Evolutionary conservation across 2,888 invertebrate genomes (phyloP).

Genomic region (Agrotis exclamationis): DNA sequence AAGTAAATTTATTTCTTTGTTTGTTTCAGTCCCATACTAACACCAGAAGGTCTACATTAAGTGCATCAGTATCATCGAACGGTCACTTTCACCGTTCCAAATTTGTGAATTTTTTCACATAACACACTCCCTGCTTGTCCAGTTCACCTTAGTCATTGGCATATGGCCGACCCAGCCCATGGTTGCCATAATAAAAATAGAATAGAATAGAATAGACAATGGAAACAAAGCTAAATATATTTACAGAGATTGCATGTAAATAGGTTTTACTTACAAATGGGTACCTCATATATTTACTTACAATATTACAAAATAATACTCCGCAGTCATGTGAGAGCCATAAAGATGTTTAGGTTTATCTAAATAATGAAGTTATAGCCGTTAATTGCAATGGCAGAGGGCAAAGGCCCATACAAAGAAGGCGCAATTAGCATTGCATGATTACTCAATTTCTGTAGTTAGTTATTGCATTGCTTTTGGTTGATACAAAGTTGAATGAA

Average conservation of each 20-base stretch:
- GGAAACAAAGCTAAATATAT: conserved; percentile 28
- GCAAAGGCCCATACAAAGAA: background rate
- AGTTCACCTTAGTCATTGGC: too few relatives aligned
- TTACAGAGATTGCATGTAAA: conserved; percentile 28
- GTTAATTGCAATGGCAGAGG: background rate
- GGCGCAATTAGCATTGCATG: background rate
- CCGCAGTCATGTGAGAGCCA: background rate
- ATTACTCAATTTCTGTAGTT: background rate
- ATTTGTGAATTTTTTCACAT: too few relatives aligned
- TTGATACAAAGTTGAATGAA: background rate
- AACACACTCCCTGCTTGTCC: too few relatives aligned
- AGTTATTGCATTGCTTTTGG: background rate
- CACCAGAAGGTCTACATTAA: too few relatives aligned
- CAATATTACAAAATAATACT: conserved; percentile 20
- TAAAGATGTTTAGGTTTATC: background rate
- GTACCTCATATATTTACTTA: conserved; percentile 9
- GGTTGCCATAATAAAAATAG: too few relatives aligned
- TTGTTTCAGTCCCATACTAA: too few relatives aligned
- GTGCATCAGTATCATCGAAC: too few relatives aligned
- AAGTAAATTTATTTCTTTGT: too few relatives aligned
- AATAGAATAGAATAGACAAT: too few relatives aligned
- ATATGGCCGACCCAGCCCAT: too few relatives aligned
- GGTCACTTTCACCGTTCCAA: too few relatives aligned
- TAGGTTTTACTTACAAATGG: conserved; percentile 23
- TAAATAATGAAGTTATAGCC: background rate